Evolutionary conservation across 92 coral and sea anemone genomes (phyloP).

Genomic region (Porites lobata): DNA sequence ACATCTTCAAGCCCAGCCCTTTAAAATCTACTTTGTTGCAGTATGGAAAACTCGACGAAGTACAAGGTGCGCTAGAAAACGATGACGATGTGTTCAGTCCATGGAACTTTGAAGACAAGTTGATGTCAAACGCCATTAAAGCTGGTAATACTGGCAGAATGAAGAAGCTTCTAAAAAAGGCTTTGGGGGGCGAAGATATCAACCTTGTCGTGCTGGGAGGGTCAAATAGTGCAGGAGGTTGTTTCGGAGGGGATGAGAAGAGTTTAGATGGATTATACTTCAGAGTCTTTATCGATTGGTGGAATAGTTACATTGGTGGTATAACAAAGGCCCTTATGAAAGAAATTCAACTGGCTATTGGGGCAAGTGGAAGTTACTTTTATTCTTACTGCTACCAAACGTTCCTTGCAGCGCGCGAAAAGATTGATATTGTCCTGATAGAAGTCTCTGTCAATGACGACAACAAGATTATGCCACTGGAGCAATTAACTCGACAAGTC

Average conservation of each 20-base stretch:
- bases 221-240: conserved; percentile 88
- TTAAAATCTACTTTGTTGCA: too few relatives aligned
- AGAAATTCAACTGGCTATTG: conserved; percentile 44
- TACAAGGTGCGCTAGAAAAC: not conserved
- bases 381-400: conserved; percentile 79
- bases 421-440: too few relatives aligned
- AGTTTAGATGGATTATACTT: conserved; percentile 57
- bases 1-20: too few relatives aligned
- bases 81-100: not conserved
- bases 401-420: conserved; percentile 36
- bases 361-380: conserved; percentile 77
- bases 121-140: conserved; percentile 6
- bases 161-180: conserved; percentile 55
- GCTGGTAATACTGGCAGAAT: conserved; percentile 10
- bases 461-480: conserved; percentile 62
- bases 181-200: conserved; percentile 56
- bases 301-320: conserved; percentile 63
- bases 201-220: conserved; percentile 76
- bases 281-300: conserved; percentile 69
- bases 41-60: not conserved
- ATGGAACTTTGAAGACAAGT: not conserved
- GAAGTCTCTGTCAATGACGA: conserved; percentile 52
- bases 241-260: conserved; percentile 58
- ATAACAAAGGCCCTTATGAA: conserved; percentile 21
- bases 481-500: conserved; percentile 74